Evolutionary conservation across 2,113 vertebrate species (phyloP).

Genomic region (Ornithorhynchus anatinus): DNA sequence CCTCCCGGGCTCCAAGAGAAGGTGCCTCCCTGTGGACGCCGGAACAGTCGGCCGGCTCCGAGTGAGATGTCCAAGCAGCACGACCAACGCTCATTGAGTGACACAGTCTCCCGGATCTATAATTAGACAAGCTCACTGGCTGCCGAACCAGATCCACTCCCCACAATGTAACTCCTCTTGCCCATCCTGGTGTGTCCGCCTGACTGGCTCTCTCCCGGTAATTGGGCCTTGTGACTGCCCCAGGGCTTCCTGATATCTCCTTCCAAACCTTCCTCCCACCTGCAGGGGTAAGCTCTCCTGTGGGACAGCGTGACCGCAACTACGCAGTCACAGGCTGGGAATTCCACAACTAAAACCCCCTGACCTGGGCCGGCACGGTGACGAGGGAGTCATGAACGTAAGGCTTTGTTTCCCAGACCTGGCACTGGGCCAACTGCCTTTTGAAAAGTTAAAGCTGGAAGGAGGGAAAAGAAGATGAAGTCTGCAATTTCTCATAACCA

Average conservation of each 20-base stretch:
- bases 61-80: rapidly evolving
- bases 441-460: too few relatives aligned
- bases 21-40: background rate
- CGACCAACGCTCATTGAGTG: background rate
- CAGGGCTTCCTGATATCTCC: background rate
- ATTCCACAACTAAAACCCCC: background rate
- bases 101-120: background rate
- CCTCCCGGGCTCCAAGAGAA: too few relatives aligned
- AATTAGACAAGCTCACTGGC: background rate
- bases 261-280: background rate
- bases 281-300: background rate
- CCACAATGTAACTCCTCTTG: background rate
- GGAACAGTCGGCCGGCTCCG: background rate
- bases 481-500: too few relatives aligned
- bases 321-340: background rate
- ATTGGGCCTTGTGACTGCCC: background rate
- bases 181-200: too few relatives aligned
- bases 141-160: background rate
- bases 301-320: background rate
- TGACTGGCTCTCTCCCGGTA: too few relatives aligned
- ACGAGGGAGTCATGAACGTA: background rate
- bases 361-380: background rate
- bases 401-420: background rate
- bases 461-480: too few relatives aligned
- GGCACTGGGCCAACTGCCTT: background rate